A percentile compares a stretch with the other conserved stretches of the same genome.
These are phyloP conservation scores for Actinernus sp. DNA, from an alignment of 92 coral and sea anemone species.

Conservation along the genomic window DNA sequence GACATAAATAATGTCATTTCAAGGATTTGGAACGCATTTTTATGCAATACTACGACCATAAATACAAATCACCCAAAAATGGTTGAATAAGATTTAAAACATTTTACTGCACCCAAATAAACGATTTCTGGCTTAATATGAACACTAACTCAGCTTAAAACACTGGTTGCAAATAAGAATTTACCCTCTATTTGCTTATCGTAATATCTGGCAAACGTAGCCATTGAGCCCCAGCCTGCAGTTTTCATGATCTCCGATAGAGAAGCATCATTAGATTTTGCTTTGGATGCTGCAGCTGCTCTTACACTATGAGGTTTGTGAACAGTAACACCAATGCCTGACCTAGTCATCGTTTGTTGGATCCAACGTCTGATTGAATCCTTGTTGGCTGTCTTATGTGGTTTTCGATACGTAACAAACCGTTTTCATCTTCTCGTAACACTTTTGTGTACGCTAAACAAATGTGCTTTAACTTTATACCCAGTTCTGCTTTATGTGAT, in stretches of 20 bases:
- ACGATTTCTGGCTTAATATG: no score
- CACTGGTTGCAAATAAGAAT: no score
- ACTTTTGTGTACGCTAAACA: slow-evolving; percentile 26
- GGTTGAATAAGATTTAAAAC: no score
- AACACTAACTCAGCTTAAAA: no score
- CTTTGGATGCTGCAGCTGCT: slow-evolving; percentile 62
- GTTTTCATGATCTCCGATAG: slow-evolving; percentile 57
- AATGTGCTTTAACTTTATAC: slow-evolving; percentile 27
- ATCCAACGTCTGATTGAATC: slow-evolving; percentile 64
- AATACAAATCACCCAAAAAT: no score
- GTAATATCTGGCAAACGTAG: slow-evolving; percentile 58
- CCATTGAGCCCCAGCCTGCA: slow-evolving; percentile 59
- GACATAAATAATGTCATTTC: no score
- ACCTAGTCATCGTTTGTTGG: slow-evolving; percentile 30
- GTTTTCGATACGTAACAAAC: slow-evolving; percentile 65
- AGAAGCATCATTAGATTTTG: slow-evolving; percentile 46
- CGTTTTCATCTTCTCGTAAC: slow-evolving; percentile 47
- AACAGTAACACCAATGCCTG: no score
- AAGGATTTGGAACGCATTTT: no score
- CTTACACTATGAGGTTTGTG: no score
- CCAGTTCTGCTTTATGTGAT: slow-evolving; percentile 50
- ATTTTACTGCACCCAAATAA: no score
- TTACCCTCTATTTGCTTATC: slow-evolving; percentile 39
- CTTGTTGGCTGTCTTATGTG: slow-evolving; percentile 59
- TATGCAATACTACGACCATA: no score